A percentile compares a stretch with the other conserved stretches of the same genome.
Evolutionary conservation across 2,113 vertebrate species (phyloP).

Genomic region (Burhinus oedicnemus): DNA sequence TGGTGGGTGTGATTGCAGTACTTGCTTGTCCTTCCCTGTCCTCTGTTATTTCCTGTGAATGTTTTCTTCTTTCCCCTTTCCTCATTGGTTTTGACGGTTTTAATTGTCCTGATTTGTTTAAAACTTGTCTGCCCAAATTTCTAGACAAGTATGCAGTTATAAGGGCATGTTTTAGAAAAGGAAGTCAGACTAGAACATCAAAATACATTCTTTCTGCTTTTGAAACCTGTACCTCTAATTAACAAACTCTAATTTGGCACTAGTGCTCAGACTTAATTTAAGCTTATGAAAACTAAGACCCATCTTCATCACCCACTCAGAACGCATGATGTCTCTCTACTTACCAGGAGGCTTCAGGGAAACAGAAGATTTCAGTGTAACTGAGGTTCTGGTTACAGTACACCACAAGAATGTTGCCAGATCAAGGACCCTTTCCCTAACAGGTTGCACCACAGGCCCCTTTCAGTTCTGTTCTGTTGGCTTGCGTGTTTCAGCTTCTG

Average conservation of each 20-base stretch:
- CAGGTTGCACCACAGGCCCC: not conserved
- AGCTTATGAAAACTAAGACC: not conserved
- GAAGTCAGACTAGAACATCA: not conserved
- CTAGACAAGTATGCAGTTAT: not conserved
- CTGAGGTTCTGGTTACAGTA: not conserved
- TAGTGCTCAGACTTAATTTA: not conserved
- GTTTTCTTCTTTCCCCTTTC: not conserved
- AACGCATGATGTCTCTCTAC: not conserved
- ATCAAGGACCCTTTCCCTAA: not conserved
- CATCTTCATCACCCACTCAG: not conserved
- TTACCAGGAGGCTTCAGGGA: not conserved
- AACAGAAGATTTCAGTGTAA: not conserved
- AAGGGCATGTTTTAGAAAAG: not conserved
- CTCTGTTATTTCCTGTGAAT: not conserved
- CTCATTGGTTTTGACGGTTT: not conserved
- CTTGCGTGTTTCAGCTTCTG: not conserved
- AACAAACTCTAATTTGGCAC: not conserved
- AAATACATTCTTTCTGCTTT: not conserved
- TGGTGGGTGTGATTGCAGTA: not conserved
- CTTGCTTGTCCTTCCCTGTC: not conserved
- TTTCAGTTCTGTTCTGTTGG: not conserved
- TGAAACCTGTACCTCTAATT: slow-evolving; percentile 9
- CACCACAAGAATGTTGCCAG: not conserved
- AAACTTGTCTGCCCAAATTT: not conserved
- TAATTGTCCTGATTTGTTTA: not conserved